Evolutionary conservation across 2,888 invertebrate species (phyloP).

Genomic region (Coronaproctus castanopsis): DNA sequence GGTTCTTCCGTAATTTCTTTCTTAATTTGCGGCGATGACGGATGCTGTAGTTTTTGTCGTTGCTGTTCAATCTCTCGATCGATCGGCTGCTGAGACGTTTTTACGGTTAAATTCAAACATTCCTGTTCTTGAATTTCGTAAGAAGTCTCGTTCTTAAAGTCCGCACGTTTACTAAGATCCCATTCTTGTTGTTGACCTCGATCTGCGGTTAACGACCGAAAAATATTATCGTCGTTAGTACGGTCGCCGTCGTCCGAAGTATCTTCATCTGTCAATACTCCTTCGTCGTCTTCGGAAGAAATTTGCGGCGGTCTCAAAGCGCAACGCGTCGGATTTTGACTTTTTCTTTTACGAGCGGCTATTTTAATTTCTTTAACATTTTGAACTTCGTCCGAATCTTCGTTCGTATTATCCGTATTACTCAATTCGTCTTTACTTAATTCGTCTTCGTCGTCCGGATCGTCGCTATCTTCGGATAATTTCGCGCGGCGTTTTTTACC

Average conservation of each 20-base stretch:
- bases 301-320: constrained; percentile 13
- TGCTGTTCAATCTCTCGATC: too few relatives aligned
- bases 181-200: constrained; percentile 7
- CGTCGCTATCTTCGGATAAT: not conserved
- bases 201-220: not conserved
- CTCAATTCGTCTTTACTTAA: too few relatives aligned
- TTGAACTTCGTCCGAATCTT: constrained; percentile 23
- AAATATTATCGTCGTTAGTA: too few relatives aligned
- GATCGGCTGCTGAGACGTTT: too few relatives aligned
- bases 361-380: constrained; percentile 34
- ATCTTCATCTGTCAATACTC: constrained; percentile 6
- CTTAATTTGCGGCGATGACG: not conserved
- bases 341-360: constrained; percentile 69
- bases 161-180: constrained; percentile 9
- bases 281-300: constrained; percentile 15
- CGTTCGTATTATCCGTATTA: constrained; percentile 1
- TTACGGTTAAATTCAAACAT: not conserved
- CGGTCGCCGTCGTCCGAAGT: not conserved
- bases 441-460: constrained; percentile 6
- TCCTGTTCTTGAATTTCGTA: too few relatives aligned
- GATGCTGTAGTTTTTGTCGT: not conserved
- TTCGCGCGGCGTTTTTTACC: not conserved
- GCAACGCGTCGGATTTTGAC: constrained; percentile 57
- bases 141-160: constrained; percentile 12
- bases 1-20: not conserved